Evolutionary conservation across 2,113 vertebrate species (phyloP).

Genomic region (Thryonomys swinderianus): DNA sequence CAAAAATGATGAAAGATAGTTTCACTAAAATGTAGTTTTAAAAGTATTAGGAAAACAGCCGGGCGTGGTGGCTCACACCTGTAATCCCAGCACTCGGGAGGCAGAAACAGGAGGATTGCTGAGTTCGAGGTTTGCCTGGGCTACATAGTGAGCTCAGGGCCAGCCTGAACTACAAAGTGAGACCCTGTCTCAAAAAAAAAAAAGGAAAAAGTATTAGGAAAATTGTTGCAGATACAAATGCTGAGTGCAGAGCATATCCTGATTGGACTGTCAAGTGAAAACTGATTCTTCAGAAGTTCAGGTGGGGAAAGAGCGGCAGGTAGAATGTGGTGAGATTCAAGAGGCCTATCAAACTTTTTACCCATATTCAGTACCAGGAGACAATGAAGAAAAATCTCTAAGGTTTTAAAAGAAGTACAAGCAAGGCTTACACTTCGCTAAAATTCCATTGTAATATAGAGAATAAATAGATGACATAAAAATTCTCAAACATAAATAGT

Average conservation of each 20-base stretch:
- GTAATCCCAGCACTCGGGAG: too few species aligned
- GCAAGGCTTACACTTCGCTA: background rate
- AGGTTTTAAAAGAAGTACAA: background rate
- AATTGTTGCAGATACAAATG: background rate
- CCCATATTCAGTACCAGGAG: background rate
- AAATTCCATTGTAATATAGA: background rate
- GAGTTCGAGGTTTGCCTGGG: too few species aligned
- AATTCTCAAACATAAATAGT: background rate
- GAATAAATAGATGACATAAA: background rate
- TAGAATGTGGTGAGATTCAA: background rate
- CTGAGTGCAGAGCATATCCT: background rate
- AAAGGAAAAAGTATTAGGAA: too few species aligned
- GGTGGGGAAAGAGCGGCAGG: background rate
- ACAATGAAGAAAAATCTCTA: conserved; percentile 4
- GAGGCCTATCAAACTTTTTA: background rate
- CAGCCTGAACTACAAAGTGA: too few species aligned
- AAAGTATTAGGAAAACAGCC: too few species aligned
- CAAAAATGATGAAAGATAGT: conserved; percentile 10
- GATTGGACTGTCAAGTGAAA: background rate
- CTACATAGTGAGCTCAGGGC: too few species aligned
- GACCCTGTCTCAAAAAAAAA: too few species aligned
- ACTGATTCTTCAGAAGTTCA: conserved; percentile 6
- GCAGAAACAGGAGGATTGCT: too few species aligned
- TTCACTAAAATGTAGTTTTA: conserved; percentile 14
- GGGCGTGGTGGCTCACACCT: too few species aligned